phyloP scores from a whole-genome alignment of 2,888 invertebrate species.

The Epistrophella euchroma region DNA sequence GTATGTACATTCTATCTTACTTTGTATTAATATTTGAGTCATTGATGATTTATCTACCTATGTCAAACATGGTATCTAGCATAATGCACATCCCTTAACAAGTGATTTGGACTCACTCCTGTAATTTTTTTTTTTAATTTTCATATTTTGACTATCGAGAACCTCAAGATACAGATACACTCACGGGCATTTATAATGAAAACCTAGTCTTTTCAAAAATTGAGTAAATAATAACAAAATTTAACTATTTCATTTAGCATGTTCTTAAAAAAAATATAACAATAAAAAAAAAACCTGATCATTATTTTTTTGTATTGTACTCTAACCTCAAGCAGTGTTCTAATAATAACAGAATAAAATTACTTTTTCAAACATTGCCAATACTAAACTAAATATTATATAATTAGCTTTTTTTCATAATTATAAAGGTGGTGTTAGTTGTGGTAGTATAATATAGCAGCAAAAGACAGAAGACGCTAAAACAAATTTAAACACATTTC shows the following conservation, averaged over 20 bases:
- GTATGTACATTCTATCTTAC: too few relatives aligned
- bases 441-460: constrained; percentile 61
- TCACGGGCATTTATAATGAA: not conserved
- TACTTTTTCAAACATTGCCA: constrained; percentile 21
- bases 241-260: not conserved
- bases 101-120: too few relatives aligned
- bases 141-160: not conserved
- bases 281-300: not conserved
- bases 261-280: not conserved
- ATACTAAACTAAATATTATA: constrained; percentile 33
- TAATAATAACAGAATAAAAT: constrained; percentile 33
- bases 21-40: too few relatives aligned
- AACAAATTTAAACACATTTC: constrained; percentile 53
- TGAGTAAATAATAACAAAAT: not conserved
- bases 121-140: too few relatives aligned
- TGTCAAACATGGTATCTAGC: too few relatives aligned
- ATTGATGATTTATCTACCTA: too few relatives aligned
- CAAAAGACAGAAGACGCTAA: constrained; percentile 63
- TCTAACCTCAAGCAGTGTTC: constrained; percentile 63
- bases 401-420: constrained; percentile 35
- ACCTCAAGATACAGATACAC: not conserved
- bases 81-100: too few relatives aligned
- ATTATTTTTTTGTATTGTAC: not conserved
- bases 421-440: constrained; percentile 68
- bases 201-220: not conserved